A percentile compares a stretch with the other conserved stretches of the same genome.
Conservation (phyloP, 1,140 invertebrate genomes). For the Aphis craccivora region DNA sequence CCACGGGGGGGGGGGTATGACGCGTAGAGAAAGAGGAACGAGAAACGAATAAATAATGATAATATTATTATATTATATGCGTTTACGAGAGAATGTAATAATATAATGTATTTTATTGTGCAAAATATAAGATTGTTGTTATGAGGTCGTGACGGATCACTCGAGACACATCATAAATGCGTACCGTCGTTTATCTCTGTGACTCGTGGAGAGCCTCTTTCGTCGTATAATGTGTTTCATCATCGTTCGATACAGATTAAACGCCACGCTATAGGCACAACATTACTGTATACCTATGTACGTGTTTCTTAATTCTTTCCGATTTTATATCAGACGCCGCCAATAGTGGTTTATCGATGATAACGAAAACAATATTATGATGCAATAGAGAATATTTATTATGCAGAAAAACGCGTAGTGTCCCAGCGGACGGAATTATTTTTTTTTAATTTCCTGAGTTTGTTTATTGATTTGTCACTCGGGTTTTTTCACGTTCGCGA, state of each 20-base stretch:
- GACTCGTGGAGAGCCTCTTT: conserved; percentile 33
- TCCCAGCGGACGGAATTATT: background rate
- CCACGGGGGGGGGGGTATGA: no score
- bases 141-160: background rate
- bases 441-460: background rate
- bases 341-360: background rate
- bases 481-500: background rate
- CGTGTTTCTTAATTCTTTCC: background rate
- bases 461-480: background rate
- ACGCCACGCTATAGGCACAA: background rate
- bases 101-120: background rate
- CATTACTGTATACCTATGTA: background rate
- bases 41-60: conserved; percentile 40
- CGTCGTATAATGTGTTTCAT: conserved; percentile 10
- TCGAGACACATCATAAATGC: background rate
- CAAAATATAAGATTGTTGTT: background rate
- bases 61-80: conserved; percentile 10
- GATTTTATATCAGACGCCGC: background rate
- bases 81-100: background rate
- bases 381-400: conserved; percentile 4
- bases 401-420: background rate
- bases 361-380: conserved; percentile 1
- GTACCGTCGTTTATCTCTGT: background rate
- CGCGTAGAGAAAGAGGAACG: background rate
- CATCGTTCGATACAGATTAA: background rate